Conservation (phyloP, 1,140 invertebrate genomes). For the Eueides isabella region DNA sequence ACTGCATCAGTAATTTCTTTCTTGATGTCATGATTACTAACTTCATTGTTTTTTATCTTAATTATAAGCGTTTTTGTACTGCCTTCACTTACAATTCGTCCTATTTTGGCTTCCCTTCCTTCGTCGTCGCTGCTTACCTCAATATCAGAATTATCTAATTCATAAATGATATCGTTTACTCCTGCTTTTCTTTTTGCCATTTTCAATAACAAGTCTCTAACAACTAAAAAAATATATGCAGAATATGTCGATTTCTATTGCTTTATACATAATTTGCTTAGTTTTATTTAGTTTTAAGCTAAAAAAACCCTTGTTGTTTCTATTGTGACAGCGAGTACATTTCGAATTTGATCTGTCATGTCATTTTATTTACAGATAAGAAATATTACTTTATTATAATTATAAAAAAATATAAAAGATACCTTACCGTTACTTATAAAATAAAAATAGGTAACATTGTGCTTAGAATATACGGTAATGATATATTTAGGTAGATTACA, state of each 20-base stretch:
- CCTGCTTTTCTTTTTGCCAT: slow-evolving; percentile 73
- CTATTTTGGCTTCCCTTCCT: slow-evolving; percentile 61
- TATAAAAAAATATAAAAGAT: too few species aligned
- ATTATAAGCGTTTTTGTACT: slow-evolving; percentile 28
- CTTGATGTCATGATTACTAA: slow-evolving; percentile 45
- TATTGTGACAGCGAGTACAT: slow-evolving; percentile 2
- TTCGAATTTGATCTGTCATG: not conserved
- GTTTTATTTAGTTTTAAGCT: not conserved
- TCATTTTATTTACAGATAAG: not conserved
- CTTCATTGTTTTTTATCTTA: slow-evolving; percentile 31
- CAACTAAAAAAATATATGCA: slow-evolving; percentile 4
- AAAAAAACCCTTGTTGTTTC: slow-evolving; percentile 9
- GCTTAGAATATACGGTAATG: too few species aligned
- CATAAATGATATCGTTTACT: slow-evolving; percentile 77
- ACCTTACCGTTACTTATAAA: too few species aligned
- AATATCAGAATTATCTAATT: slow-evolving; percentile 77
- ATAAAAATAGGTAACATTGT: too few species aligned
- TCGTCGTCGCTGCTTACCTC: slow-evolving; percentile 73
- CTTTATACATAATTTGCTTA: slow-evolving; percentile 5
- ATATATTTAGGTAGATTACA: too few species aligned
- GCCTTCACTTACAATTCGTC: slow-evolving; percentile 38
- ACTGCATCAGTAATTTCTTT: slow-evolving; percentile 38
- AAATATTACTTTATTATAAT: not conserved
- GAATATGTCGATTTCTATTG: not conserved
- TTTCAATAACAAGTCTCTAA: not conserved